Evolutionary conservation across 2,797 vertebrate genomes (phyloP), one percentile per base, ranked within the genome.

Genomic region (Tenualosa thibaudeaui): DNA sequence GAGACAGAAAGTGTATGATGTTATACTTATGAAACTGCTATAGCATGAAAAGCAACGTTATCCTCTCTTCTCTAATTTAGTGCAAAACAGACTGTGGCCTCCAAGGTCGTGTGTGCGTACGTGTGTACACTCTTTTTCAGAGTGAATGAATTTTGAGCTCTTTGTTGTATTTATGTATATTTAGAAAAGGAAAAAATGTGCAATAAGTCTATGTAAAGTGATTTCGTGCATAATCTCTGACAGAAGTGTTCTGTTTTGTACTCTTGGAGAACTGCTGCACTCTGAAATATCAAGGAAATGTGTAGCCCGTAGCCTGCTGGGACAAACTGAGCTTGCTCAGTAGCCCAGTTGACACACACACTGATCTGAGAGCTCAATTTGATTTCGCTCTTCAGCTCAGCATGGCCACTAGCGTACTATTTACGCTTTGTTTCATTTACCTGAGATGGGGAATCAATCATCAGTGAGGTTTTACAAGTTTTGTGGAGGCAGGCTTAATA

Each of bases 151-250:
- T 68, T 68, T 68, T 68, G 2, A 31, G 3, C 13, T 68, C 12
- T 31, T 65, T 26, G 26, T 68, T 68, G 24, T 26, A 68, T 68
- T 68, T 68, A 12, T 68, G 24, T 86, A 84, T 87, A 87, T n/a
- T 49, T 88, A 87, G 85, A 90, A 87, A 82, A 86, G 81, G 82
- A 68, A 68, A 13, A 68, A 71, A 71, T 37, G 86, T 89, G 89
- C 87, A 91, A 90, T 91, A 88, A 92, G 49, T 65, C 26, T 24
- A 65, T 86, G 71, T 86, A 81, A 65, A 82, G 82, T 68, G 58
- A 86, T 49, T 49, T 86, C 26, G 78, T 84, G 19, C 4, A 82
- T 71, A 83, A 83, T 58, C 49, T 54, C 49, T 81, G 24, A 7
- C n/a, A 84, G 17, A 37, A 56, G 31, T 43, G 68, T 68, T 68